Evolutionary conservation across 1,140 invertebrate genomes (phyloP).

Genomic region (Oedothorax gibbosus): DNA sequence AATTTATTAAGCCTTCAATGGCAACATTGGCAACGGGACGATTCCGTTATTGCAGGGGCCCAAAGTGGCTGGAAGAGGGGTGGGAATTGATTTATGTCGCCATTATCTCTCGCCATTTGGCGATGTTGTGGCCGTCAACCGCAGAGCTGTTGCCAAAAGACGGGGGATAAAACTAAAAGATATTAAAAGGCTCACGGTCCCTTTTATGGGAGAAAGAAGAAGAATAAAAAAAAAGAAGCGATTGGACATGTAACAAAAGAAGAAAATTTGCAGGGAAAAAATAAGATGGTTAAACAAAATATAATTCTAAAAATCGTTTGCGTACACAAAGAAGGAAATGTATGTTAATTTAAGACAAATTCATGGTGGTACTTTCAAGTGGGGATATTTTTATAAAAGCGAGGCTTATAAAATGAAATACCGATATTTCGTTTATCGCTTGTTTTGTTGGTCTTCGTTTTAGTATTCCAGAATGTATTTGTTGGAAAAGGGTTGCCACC

Average conservation of each 20-base stretch:
- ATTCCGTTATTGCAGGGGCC: slow-evolving; percentile 17
- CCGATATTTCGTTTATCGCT: slow-evolving; percentile 7
- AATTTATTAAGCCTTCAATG: slow-evolving; percentile 56
- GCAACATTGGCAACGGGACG: slow-evolving; percentile 21
- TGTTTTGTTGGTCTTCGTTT: too few species aligned
- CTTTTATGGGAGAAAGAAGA: slow-evolving; percentile 27
- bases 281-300: slow-evolving; percentile 23
- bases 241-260: not conserved
- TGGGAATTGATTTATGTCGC: slow-evolving; percentile 44
- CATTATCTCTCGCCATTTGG: slow-evolving; percentile 56
- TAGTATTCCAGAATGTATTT: too few species aligned
- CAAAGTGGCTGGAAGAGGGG: not conserved
- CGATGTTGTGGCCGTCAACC: slow-evolving; percentile 34
- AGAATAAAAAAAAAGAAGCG: not conserved
- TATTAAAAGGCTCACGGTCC: slow-evolving; percentile 30
- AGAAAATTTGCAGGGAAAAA: not conserved
- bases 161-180: slow-evolving; percentile 30
- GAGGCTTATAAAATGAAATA: slow-evolving; percentile 39
- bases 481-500: too few species aligned
- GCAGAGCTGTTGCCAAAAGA: slow-evolving; percentile 44
- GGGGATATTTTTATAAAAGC: slow-evolving; percentile 33
- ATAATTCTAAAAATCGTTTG: not conserved
- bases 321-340: slow-evolving; percentile 1
- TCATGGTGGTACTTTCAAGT: slow-evolving; percentile 2
- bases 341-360: slow-evolving; percentile 42